Evolutionary conservation across 2,797 vertebrate species (phyloP).

Genomic region (Oophaga sylvatica): DNA sequence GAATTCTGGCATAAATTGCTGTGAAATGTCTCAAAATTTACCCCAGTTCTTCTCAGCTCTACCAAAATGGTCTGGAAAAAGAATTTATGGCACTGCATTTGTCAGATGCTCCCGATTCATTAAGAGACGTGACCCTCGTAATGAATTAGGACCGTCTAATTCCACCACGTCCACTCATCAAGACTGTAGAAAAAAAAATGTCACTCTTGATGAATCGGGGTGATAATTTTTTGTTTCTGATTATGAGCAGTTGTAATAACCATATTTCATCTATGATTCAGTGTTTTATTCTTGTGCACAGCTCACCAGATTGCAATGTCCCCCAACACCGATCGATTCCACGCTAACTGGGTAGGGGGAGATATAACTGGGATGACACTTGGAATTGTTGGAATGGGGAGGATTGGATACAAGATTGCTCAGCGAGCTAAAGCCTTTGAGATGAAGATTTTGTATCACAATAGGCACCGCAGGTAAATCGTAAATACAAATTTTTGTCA

Average conservation of each 20-base stretch:
- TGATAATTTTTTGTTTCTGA: neutral
- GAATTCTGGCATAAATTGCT: too few relatives aligned
- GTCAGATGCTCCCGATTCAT: too few relatives aligned
- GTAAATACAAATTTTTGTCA: neutral
- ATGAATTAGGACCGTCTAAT: too few relatives aligned
- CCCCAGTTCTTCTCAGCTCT: too few relatives aligned
- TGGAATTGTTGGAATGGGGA: conserved; percentile 84
- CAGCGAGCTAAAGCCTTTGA: conserved; percentile 80
- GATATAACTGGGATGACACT: conserved; percentile 78
- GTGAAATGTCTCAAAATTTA: too few relatives aligned
- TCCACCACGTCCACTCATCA: too few relatives aligned
- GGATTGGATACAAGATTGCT: conserved; percentile 79
- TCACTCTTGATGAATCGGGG: too few relatives aligned
- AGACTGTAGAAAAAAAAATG: too few relatives aligned
- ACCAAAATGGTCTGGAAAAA: too few relatives aligned
- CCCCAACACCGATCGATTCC: conserved; percentile 66
- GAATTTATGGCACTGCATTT: too few relatives aligned
- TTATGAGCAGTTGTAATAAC: neutral
- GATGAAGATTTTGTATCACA: conserved; percentile 85
- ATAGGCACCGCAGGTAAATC: conserved; percentile 77
- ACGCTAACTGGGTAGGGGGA: conserved; percentile 67
- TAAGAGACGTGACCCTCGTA: too few relatives aligned
- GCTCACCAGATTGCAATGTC: conserved; percentile 72
- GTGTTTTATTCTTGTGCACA: conserved; percentile 53
- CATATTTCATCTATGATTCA: neutral